Evolutionary conservation across 1,140 invertebrate genomes (phyloP).

Genomic region (Anastrepha obliqua): DNA sequence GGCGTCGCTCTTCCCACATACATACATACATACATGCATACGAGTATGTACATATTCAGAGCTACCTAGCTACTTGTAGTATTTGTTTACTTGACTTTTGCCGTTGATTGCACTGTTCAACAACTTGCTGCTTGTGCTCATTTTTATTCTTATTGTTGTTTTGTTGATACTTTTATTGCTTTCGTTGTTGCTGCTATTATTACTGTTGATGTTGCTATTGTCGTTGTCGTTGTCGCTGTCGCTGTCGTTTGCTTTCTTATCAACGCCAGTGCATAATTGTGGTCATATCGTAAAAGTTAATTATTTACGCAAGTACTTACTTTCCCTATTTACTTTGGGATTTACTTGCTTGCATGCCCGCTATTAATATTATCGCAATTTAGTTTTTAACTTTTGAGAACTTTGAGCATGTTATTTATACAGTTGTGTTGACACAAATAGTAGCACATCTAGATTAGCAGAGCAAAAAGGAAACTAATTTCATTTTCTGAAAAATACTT

Average conservation of each 20-base stretch:
- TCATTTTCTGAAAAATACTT: no score
- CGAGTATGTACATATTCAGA: no score
- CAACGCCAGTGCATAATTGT: slow-evolving; percentile 42
- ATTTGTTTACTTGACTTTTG: slow-evolving; percentile 40
- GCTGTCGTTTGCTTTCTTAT: slow-evolving; percentile 33
- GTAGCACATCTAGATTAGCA: not conserved
- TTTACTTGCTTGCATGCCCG: slow-evolving; percentile 33
- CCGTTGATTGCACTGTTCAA: slow-evolving; percentile 12
- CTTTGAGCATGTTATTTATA: not conserved
- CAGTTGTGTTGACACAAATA: not conserved
- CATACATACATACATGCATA: not conserved
- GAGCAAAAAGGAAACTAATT: no score
- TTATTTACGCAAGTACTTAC: slow-evolving; percentile 38
- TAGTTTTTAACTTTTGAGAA: slow-evolving; percentile 19
- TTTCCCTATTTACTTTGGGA: slow-evolving; percentile 35
- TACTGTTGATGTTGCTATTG: not conserved
- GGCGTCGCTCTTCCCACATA: not conserved
- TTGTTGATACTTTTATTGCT: slow-evolving; percentile 5
- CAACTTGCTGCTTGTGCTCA: not conserved
- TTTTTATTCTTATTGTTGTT: not conserved
- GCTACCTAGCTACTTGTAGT: not conserved
- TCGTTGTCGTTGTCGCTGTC: not conserved
- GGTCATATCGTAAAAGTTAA: slow-evolving; percentile 44
- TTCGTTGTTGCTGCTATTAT: not conserved
- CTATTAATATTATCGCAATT: slow-evolving; percentile 49